phyloP scores from a whole-genome alignment of 2,113 vertebrate species.

The Laterallus jamaicensis region DNA sequence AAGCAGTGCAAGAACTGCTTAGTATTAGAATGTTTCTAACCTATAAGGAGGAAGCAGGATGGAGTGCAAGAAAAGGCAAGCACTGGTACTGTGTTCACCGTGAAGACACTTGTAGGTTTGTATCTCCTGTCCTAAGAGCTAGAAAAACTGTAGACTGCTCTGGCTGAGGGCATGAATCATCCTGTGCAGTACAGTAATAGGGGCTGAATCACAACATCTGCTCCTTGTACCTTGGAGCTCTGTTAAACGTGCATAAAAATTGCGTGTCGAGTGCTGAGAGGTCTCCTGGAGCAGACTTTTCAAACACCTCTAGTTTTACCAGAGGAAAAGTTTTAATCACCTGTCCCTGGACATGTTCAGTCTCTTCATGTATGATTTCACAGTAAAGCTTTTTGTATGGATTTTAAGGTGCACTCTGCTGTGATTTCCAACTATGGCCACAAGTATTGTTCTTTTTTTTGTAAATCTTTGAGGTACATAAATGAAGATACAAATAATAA shows the following conservation, averaged over 20 bases:
- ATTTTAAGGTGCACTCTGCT: neutral
- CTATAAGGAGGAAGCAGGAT: neutral
- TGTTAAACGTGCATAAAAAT: neutral
- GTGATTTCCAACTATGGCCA: neutral
- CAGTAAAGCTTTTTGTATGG: neutral
- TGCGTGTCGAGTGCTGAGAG: neutral
- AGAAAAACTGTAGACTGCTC: neutral
- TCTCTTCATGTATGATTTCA: neutral
- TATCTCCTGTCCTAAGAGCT: neutral
- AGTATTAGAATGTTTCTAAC: neutral
- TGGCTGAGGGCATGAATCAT: neutral
- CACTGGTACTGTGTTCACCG: fast-evolving
- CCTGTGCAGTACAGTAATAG: neutral
- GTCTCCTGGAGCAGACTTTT: neutral
- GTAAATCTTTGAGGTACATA: neutral
- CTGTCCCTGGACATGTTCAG: neutral
- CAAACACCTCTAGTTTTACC: neutral
- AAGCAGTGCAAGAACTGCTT: neutral
- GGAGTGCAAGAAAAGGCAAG: neutral
- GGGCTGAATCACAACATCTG: neutral
- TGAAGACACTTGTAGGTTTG: neutral
- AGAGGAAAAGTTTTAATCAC: neutral
- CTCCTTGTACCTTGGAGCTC: neutral
- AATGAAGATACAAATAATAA: neutral
- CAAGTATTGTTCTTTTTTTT: neutral